These are phyloP conservation scores for Picus viridis DNA, from an alignment of 2,797 vertebrate genomes.

Conservation along the genomic window DNA sequence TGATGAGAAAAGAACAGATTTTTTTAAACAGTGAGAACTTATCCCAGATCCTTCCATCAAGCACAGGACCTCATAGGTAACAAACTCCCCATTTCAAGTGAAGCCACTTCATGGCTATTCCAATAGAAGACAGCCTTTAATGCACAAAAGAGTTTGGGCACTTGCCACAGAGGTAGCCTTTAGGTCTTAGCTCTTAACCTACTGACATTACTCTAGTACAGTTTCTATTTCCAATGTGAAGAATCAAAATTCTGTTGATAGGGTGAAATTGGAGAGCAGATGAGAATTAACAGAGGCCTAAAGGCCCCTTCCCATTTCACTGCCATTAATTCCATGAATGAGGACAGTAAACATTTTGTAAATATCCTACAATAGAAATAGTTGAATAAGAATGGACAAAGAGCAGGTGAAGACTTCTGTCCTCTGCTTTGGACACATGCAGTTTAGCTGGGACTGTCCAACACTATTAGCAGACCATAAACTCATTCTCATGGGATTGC, in stretches of 20 bases:
- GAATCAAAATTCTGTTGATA: neutral
- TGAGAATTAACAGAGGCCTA: neutral
- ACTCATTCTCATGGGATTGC: neutral
- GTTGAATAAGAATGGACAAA: neutral
- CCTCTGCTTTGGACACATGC: neutral
- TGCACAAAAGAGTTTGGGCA: neutral
- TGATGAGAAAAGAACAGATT: neutral
- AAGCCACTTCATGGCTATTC: neutral
- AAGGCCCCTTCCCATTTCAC: neutral
- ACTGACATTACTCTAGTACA: neutral
- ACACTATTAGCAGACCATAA: neutral
- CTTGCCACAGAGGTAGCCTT: neutral
- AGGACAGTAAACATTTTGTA: neutral
- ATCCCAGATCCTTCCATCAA: neutral
- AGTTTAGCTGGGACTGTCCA: accelerated
- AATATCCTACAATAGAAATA: neutral
- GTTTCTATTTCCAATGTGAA: neutral
- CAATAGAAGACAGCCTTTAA: neutral
- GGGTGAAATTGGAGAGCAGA: neutral
- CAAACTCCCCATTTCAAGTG: neutral
- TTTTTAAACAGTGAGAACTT: neutral
- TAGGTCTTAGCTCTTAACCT: neutral
- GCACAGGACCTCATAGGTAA: neutral
- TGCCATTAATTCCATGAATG: neutral
- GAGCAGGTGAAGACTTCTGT: neutral